phyloP scores from a whole-genome alignment of 2,797 vertebrate species.

The Martes flavigula region DNA sequence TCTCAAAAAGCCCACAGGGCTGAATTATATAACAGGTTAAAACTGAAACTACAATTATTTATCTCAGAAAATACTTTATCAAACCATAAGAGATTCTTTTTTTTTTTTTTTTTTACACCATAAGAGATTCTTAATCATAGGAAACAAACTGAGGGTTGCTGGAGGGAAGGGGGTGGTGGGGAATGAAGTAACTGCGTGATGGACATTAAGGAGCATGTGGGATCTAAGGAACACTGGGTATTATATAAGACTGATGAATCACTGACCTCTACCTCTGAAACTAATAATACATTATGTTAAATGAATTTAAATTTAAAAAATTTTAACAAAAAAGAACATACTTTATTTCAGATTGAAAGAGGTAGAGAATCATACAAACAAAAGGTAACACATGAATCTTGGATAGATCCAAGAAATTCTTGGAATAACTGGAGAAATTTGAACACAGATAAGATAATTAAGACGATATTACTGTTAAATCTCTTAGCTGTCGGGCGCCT shows the following conservation, averaged over 20 bases:
- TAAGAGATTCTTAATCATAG: not conserved
- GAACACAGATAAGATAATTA: not conserved
- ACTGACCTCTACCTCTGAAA: not conserved
- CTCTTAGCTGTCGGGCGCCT: not conserved
- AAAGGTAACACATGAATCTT: not conserved
- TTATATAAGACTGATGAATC: not conserved
- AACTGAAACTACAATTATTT: not conserved
- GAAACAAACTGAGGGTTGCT: not conserved
- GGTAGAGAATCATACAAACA: not conserved
- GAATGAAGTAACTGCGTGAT: not conserved
- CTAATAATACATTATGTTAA: not conserved
- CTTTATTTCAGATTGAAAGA: not conserved
- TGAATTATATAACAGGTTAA: not conserved
- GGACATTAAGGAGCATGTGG: not conserved
- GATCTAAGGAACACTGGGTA: not conserved
- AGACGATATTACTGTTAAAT: not conserved
- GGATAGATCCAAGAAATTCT: not conserved
- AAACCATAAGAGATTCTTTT: not conserved
- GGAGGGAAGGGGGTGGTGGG: not conserved
- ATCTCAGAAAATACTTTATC: not conserved
- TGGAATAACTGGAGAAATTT: not conserved
- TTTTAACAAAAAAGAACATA: not conserved
- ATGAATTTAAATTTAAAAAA: not conserved
- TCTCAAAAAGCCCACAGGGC: not conserved
- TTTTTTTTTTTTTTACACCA: too few species aligned